A percentile compares a stretch with the other conserved stretches of the same genome.
These are phyloP conservation scores for Chaenocephalus aceratus DNA, from an alignment of 2,113 vertebrate genomes.

Conservation along the genomic window DNA sequence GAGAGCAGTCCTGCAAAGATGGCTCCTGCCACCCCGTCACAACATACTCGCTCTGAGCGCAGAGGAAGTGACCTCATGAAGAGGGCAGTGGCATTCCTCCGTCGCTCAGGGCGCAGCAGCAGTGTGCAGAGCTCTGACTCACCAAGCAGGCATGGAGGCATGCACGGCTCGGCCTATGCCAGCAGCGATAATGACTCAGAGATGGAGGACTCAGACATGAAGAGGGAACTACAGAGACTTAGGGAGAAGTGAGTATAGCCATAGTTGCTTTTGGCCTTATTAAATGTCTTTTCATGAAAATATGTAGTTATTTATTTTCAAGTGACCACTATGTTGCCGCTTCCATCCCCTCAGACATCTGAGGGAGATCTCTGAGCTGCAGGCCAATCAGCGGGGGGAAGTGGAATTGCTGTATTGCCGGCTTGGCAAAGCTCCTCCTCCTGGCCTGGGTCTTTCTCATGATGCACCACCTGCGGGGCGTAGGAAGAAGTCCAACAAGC, in stretches of 20 bases:
- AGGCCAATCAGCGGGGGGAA: constrained; percentile 94
- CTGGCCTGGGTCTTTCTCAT: constrained; percentile 89
- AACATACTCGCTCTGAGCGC: constrained; percentile 80
- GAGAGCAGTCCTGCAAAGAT: constrained; percentile 85
- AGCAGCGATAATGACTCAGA: constrained; percentile 99
- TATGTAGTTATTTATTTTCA: constrained; percentile 18
- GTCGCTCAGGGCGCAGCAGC: constrained; percentile 88
- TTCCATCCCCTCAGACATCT: constrained; percentile 86
- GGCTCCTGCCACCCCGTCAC: constrained; percentile 72
- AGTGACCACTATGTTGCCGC: neutral
- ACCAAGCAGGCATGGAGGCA: constrained; percentile 83
- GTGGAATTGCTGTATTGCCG: constrained; percentile 92
- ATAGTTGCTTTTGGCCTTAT: neutral
- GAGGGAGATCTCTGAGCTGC: constrained; percentile 96
- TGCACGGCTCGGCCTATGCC: constrained; percentile 91
- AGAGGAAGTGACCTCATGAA: constrained; percentile 90
- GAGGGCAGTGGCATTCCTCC: constrained; percentile 92
- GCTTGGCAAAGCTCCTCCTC: constrained; percentile 91
- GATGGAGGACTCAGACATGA: constrained; percentile 95
- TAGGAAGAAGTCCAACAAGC: constrained; percentile 90
- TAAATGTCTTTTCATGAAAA: neutral
- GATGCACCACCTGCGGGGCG: constrained; percentile 89
- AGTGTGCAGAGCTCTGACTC: constrained; percentile 88
- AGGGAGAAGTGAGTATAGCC: constrained; percentile 91
- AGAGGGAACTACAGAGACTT: constrained; percentile 92